Conservation (phyloP, 2,113 vertebrate species). For the Poecile atricapillus region DNA sequence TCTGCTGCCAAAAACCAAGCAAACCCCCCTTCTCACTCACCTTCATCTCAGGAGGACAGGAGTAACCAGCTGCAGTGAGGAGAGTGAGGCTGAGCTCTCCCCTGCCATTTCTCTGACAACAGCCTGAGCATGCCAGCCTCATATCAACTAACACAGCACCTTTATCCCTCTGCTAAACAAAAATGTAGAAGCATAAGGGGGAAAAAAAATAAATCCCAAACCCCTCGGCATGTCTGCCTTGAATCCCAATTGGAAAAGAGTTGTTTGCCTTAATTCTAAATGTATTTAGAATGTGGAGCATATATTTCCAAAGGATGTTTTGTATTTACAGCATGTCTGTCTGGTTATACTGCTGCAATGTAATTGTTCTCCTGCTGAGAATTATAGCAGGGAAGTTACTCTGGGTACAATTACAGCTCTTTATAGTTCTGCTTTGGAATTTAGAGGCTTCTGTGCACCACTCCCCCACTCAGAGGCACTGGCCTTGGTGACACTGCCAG, state of each 20-base stretch:
- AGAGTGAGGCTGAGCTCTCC: not conserved
- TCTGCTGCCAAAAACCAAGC: not conserved
- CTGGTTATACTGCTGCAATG: conserved; percentile 71
- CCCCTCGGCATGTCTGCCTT: not conserved
- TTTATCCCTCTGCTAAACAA: not conserved
- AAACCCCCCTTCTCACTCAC: rapidly evolving
- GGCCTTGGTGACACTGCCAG: conserved; percentile 12
- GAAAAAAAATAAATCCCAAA: not conserved
- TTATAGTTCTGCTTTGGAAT: conserved; percentile 72
- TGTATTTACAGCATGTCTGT: conserved; percentile 78
- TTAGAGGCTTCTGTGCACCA: conserved; percentile 66
- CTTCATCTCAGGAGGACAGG: not conserved
- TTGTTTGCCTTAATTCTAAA: conserved; percentile 67
- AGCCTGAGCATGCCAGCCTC: not conserved
- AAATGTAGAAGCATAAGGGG: not conserved
- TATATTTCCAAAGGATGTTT: conserved; percentile 76
- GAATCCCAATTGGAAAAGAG: conserved; percentile 63
- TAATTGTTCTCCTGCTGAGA: conserved; percentile 83
- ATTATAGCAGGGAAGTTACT: conserved; percentile 76
- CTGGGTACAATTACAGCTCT: conserved; percentile 78
- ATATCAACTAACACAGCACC: not conserved
- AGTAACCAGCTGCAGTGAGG: not conserved
- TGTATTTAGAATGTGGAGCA: conserved; percentile 68
- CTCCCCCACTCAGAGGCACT: conserved; percentile 10
- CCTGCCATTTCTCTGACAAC: rapidly evolving